phyloP scores from a whole-genome alignment of 92 coral and sea anemone genomes.

The Phenganax stokvisi region DNA sequence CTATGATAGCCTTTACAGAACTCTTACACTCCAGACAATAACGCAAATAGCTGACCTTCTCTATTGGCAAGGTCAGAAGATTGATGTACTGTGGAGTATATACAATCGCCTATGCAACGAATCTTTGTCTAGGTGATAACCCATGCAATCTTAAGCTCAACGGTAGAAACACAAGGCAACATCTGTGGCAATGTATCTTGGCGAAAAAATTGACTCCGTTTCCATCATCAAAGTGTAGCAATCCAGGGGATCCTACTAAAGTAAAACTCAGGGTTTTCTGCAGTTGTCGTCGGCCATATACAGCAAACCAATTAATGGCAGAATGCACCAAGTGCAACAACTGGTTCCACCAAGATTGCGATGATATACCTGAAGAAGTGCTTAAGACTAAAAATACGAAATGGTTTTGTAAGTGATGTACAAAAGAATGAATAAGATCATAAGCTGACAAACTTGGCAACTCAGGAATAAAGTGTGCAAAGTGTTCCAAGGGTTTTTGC shows the following conservation, averaged over 20 bases:
- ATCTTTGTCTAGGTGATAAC: constrained; percentile 32
- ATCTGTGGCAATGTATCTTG: constrained; percentile 34
- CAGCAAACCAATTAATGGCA: constrained; percentile 42
- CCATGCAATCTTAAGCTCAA: constrained; percentile 36
- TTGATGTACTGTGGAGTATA: constrained; percentile 44
- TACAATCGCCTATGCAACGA: constrained; percentile 41
- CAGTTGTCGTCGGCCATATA: constrained; percentile 35
- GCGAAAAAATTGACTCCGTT: constrained; percentile 13
- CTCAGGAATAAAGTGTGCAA: too few relatives aligned
- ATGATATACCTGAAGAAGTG: constrained; percentile 42
- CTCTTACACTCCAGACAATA: constrained; percentile 19
- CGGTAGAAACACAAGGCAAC: constrained; percentile 25
- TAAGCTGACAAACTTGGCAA: background rate
- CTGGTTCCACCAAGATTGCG: constrained; percentile 44
- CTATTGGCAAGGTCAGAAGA: constrained; percentile 14
- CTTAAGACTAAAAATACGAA: constrained; percentile 20
- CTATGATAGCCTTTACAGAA: constrained; percentile 45
- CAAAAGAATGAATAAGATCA: background rate
- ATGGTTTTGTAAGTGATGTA: constrained; percentile 42
- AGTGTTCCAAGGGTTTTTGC: too few relatives aligned
- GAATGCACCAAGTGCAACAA: constrained; percentile 42
- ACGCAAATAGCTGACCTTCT: constrained; percentile 40
- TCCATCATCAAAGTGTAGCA: constrained; percentile 6
- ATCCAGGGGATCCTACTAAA: background rate
- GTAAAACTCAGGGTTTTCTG: constrained; percentile 42